Percentiles rank a stretch among this genome's conserved stretches.
Evolutionary conservation across 2,113 vertebrate species (phyloP).

Genomic region (Dinomys branickii): DNA sequence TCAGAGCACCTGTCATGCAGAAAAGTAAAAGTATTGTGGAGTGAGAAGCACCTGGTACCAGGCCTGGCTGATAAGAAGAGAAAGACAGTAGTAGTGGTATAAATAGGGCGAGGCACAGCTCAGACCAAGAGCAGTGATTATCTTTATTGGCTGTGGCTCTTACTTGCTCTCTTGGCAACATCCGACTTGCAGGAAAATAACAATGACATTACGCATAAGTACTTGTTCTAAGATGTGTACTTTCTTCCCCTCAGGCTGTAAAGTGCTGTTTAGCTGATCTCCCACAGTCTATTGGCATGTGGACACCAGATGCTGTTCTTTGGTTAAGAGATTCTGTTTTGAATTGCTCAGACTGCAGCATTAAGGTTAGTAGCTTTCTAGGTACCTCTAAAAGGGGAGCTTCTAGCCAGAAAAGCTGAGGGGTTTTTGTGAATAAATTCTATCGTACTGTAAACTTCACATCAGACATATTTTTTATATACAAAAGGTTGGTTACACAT

Average conservation of each 20-base stretch:
- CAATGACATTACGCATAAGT: neutral
- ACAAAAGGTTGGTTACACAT: slow-evolving; percentile 2
- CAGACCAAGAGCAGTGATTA: neutral
- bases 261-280: slow-evolving; percentile 93
- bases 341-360: slow-evolving; percentile 89
- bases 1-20: too few relatives aligned
- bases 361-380: slow-evolving; percentile 89
- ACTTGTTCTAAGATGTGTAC: slow-evolving; percentile 8
- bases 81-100: neutral
- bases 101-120: neutral
- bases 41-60: neutral
- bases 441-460: slow-evolving; percentile 14
- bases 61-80: neutral
- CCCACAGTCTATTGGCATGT: slow-evolving; percentile 88
- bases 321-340: slow-evolving; percentile 91
- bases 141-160: neutral
- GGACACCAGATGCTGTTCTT: slow-evolving; percentile 91
- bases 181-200: slow-evolving; percentile 9
- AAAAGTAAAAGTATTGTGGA: neutral
- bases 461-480: neutral
- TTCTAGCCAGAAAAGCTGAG: neutral
- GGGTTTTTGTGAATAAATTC: slow-evolving; percentile 18
- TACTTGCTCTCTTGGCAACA: neutral
- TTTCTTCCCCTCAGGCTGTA: slow-evolving; percentile 86
- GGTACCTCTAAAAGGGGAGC: neutral